A percentile compares a stretch with the other conserved stretches of the same genome.
phyloP scores from a whole-genome alignment of 2,797 vertebrate species.

The Staurois parvus region DNA sequence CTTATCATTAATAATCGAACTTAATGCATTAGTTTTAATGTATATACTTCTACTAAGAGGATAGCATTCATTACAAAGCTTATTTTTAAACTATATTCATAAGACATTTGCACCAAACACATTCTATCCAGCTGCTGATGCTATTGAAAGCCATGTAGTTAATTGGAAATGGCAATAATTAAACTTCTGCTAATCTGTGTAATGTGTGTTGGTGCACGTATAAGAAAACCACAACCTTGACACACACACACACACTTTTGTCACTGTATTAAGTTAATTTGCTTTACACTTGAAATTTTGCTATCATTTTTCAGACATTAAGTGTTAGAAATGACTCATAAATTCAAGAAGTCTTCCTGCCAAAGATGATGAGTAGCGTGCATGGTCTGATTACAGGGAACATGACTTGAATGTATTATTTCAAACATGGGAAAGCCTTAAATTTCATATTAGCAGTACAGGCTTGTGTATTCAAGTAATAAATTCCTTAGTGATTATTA shows the following conservation, averaged over 20 bases:
- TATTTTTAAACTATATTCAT: neutral
- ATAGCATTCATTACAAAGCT: no score
- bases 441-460: constrained; percentile 7
- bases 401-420: constrained; percentile 59
- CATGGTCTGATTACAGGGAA: constrained; percentile 51
- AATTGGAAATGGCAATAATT: neutral
- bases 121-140: neutral
- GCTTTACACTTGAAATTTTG: constrained; percentile 56
- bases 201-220: constrained; percentile 33
- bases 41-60: no score
- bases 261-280: constrained; percentile 53
- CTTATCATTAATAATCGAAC: neutral
- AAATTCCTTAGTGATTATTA: neutral
- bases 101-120: neutral
- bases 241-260: constrained; percentile 5
- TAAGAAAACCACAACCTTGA: neutral
- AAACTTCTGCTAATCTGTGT: neutral
- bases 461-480: neutral
- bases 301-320: constrained; percentile 49
- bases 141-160: neutral
- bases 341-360: constrained; percentile 59
- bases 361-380: constrained; percentile 55
- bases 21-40: no score
- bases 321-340: constrained; percentile 60
- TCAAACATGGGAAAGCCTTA: constrained; percentile 26